Evolutionary conservation across 1,140 invertebrate species (phyloP), one percentile per base, ranked within the genome.

Genomic region (Nasonia vitripennis): DNA sequence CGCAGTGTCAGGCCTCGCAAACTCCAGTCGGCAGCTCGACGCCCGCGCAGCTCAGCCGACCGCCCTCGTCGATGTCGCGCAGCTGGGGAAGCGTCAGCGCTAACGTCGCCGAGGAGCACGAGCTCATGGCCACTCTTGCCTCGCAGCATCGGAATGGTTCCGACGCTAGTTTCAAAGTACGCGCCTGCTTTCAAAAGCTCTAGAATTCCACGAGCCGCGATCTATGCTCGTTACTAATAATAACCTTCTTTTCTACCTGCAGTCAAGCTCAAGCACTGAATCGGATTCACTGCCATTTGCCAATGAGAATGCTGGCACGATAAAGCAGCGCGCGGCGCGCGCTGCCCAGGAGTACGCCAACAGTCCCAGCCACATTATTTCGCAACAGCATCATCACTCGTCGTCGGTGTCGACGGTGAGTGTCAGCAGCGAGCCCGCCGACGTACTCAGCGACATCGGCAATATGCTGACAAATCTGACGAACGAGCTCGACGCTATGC

Each of bases 281-380:
- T 98, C 98, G 34, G 98, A 99, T 93, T 98, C 98, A 88, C 95
- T 99, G 91, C 98, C 98, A 67, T 99, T 99, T 94, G 98, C 99
- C 85, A 99, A 99, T 93, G 99, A 99, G 91, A 99, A 99, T 94
- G 98, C 98, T 55, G 99, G 98, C 14, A 99, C 99, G 37, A 99
- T 99, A 90, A 98, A 99, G 89, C 97, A 97, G 87, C 93, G 96
- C 85, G 94, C 94, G 4, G 93, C 91, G 3, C 92, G 95, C 81
- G 94, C 92, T 6, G 94, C 92, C 12, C 94, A 93, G 70, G 94
- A 95, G 83, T 94, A 94, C 78, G 91, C 93, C 51, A 90, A 90
- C 17, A 94, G 93, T 82, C 91, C 93, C 85, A 89, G 92, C 87
- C 90, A 90, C 80, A 85, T 89, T 77, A 81, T 88, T 12, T 80